A percentile compares a stretch with the other conserved stretches of the same genome.
These are phyloP conservation scores for Harpalus rubripes DNA, from an alignment of 2,888 invertebrate genomes.

Conservation along the genomic window DNA sequence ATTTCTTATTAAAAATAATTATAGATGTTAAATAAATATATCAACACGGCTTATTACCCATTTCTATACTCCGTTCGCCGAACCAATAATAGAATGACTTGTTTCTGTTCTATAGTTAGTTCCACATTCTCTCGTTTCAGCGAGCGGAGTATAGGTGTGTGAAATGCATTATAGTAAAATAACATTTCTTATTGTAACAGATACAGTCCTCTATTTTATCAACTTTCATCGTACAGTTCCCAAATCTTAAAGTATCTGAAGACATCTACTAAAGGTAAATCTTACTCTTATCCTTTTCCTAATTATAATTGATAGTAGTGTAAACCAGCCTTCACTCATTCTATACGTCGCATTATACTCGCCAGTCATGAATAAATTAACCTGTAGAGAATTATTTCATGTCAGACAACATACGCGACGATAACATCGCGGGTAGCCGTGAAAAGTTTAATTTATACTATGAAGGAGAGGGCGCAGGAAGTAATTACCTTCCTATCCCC, in stretches of 20 bases:
- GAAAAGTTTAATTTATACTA: slow-evolving; percentile 63
- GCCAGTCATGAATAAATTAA: slow-evolving; percentile 66
- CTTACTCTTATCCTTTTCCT: not conserved
- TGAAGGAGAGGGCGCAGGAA: slow-evolving; percentile 24
- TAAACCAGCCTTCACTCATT: slow-evolving; percentile 8
- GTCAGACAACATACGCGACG: slow-evolving; percentile 58
- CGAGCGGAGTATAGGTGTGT: no score
- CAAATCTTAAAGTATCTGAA: not conserved
- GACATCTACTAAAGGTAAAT: not conserved
- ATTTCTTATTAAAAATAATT: no score
- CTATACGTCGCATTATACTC: slow-evolving; percentile 35
- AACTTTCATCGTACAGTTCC: no score
- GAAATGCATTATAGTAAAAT: no score
- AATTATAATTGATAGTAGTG: slow-evolving; percentile 12
- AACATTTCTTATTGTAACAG: no score
- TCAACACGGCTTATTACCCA: no score
- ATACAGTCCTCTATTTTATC: no score
- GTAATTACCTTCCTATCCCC: slow-evolving; percentile 50
- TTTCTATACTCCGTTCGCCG: no score
- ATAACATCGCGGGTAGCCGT: slow-evolving; percentile 64
- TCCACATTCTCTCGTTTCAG: no score
- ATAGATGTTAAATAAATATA: no score
- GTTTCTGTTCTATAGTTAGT: no score
- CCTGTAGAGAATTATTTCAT: slow-evolving; percentile 65
- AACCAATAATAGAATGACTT: no score